phyloP scores from a whole-genome alignment of 2,888 invertebrate species.

The Halictus ligatus region DNA sequence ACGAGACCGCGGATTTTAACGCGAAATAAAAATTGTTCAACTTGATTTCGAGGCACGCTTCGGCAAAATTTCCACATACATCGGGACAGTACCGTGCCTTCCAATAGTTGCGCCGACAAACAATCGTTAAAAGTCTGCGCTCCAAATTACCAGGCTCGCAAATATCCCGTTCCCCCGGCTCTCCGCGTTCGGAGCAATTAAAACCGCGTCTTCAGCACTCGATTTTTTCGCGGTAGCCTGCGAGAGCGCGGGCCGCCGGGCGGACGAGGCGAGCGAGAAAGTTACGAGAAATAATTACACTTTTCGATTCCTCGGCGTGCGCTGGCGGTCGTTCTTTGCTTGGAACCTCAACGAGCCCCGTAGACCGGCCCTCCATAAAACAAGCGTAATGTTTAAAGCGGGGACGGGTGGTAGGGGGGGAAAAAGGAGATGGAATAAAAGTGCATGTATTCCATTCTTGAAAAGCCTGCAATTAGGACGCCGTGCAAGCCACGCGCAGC shows the following conservation, averaged over 20 bases:
- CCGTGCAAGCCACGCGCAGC: slow-evolving; percentile 19
- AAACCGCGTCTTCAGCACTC: not conserved
- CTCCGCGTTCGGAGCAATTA: not conserved
- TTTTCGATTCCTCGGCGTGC: slow-evolving; percentile 7
- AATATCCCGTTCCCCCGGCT: not conserved
- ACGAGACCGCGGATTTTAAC: too few relatives aligned
- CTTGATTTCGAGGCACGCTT: too few relatives aligned
- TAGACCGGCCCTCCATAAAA: not conserved
- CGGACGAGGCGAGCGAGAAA: not conserved
- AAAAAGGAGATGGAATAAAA: not conserved
- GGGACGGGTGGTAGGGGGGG: not conserved
- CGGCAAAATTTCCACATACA: not conserved
- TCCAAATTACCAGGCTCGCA: not conserved
- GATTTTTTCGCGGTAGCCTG: not conserved
- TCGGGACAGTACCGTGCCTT: not conserved
- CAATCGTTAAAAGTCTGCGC: not conserved
- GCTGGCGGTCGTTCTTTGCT: not conserved
- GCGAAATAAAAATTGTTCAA: too few relatives aligned
- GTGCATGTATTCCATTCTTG: slow-evolving; percentile 13
- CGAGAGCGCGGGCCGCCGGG: not conserved
- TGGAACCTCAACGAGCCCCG: slow-evolving; percentile 15
- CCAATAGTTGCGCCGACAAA: not conserved
- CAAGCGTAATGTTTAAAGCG: slow-evolving; percentile 24
- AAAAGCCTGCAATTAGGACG: slow-evolving; percentile 61
- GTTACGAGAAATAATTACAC: slow-evolving; percentile 12